phyloP scores from a whole-genome alignment of 2,888 invertebrate genomes.

The Cantharis flavilabris region DNA sequence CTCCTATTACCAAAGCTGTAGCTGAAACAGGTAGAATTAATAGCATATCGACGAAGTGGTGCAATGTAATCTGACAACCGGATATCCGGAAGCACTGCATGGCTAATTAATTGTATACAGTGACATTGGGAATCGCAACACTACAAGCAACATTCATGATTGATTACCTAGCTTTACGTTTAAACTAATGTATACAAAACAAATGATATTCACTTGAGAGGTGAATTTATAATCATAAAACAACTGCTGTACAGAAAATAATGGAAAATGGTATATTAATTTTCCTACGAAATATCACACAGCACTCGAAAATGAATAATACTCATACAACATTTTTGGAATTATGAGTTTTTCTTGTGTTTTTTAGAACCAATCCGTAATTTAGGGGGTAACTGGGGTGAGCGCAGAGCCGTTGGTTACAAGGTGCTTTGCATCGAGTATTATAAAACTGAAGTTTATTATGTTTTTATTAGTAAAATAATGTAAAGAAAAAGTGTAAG shows the following conservation, averaged over 20 bases:
- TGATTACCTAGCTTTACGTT: conserved; percentile 32
- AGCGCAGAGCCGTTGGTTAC: too few relatives aligned
- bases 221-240: not conserved
- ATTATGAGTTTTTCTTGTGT: too few relatives aligned
- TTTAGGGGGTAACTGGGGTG: too few relatives aligned
- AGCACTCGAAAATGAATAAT: not conserved
- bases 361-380: too few relatives aligned
- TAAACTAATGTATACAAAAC: conserved; percentile 17
- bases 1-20: not conserved
- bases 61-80: conserved; percentile 38
- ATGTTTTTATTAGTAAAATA: too few relatives aligned
- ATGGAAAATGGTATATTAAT: not conserved
- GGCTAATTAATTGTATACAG: conserved; percentile 40
- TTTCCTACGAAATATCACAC: not conserved
- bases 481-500: too few relatives aligned
- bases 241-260: not conserved
- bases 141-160: conserved; percentile 37
- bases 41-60: conserved; percentile 24
- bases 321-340: too few relatives aligned
- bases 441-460: too few relatives aligned
- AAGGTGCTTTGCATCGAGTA: too few relatives aligned
- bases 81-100: conserved; percentile 39
- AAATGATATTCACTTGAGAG: conserved; percentile 21
- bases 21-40: conserved; percentile 17
- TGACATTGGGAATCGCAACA: conserved; percentile 34